Conservation (phyloP, 2,888 invertebrate species). For the Heliconius charithonia region DNA sequence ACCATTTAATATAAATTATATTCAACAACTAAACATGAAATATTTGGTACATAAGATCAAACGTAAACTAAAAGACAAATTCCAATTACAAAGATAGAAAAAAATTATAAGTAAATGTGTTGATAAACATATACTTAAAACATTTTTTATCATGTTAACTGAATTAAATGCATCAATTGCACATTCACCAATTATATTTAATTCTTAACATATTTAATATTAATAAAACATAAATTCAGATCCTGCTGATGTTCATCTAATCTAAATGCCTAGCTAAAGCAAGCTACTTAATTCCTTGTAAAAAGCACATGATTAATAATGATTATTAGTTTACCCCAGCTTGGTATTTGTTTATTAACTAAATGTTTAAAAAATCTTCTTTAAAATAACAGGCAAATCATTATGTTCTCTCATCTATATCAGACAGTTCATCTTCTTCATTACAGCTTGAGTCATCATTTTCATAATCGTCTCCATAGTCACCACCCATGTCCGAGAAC, state of each 20-base stretch:
- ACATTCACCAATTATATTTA: background rate
- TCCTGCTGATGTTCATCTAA: constrained; percentile 15
- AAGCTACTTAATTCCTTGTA: constrained; percentile 25
- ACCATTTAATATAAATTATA: background rate
- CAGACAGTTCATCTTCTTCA: constrained; percentile 89
- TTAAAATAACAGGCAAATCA: constrained; percentile 85
- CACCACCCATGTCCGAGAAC: constrained; percentile 67
- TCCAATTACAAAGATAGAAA: background rate
- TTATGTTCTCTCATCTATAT: constrained; percentile 75
- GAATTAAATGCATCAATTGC: background rate
- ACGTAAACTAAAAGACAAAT: background rate
- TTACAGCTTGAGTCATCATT: constrained; percentile 87
- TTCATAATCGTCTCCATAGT: constrained; percentile 68
- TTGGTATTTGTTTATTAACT: constrained; percentile 45
- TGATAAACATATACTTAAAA: background rate
- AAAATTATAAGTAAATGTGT: background rate
- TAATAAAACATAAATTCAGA: constrained; percentile 21
- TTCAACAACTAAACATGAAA: background rate
- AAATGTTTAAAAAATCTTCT: constrained; percentile 57
- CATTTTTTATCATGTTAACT: background rate
- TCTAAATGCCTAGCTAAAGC: constrained; percentile 25
- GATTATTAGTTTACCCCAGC: constrained; percentile 20
- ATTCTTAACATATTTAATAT: background rate
- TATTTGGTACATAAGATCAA: background rate
- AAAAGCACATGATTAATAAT: constrained; percentile 25